Evolutionary conservation across 1,140 invertebrate species (phyloP), one percentile per base, ranked within the genome.

Genomic region (Pseudomyrmex pallidus): DNA sequence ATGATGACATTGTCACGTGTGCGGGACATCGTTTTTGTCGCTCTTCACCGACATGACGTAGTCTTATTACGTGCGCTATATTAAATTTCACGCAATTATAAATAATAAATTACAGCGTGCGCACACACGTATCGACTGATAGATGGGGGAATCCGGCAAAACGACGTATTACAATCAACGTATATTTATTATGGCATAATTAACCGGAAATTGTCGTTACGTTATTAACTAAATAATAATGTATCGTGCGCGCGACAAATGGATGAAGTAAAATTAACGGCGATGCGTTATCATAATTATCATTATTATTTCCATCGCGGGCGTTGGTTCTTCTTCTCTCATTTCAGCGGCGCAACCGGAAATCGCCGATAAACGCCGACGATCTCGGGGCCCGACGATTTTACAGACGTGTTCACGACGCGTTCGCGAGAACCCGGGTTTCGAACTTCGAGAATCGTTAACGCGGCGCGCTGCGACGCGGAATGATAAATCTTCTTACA

Each of bases 141-240:
- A 84, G 86, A 87, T 74, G 77, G 80, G 56, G 0, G 35, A 68
- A 86, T 87, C 73, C 72, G 76, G 57, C 76, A 84, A 84, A 74
- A 80, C 77, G 86, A 80, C 68, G 56, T 70, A 84, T 87, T 87
- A 87, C 86, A 84, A 87, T 84, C 76, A 78, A 64, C 76, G 54
- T 54, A 50, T 87, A 84, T 84, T 87, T 87, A 84, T 77, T 76
- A 72, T 62, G 57, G 57, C 22, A 74, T 74, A 84, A 83, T 70
- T 80, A 67, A 50, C 74, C 52, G 64, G 22, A 68, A 86, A 87
- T 87, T 87, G 86, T 87, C 62, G 77, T 87, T 83, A 83, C 70
- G 82, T 87, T 87, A 84, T 68, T 86, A 86, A 68, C 35, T 56
- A 72, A 83, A 87, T 84, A 87, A 87, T 87, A 74, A 86, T 84